Evolutionary conservation across 2,797 vertebrate species (phyloP).

Genomic region (Pyrocephalus nanus): DNA sequence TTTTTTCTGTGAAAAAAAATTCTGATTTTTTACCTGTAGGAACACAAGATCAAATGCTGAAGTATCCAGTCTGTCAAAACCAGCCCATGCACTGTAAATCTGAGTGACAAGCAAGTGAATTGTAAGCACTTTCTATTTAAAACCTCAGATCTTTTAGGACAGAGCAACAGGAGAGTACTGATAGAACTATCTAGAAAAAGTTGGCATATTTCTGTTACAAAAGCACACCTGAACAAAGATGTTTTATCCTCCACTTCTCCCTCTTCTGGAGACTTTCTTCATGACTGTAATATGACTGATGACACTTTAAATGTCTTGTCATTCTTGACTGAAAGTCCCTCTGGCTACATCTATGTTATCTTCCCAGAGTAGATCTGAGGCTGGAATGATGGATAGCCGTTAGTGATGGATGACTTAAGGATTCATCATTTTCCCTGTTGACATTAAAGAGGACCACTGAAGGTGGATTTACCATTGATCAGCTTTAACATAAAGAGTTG

Average conservation of each 20-base stretch:
- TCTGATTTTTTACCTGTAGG: background rate
- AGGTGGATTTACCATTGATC: background rate
- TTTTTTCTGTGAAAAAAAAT: background rate
- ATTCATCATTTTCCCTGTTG: background rate
- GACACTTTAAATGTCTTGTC: background rate
- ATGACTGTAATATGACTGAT: background rate
- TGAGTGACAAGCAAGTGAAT: background rate
- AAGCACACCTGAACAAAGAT: background rate
- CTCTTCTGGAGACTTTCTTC: background rate
- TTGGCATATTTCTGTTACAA: background rate
- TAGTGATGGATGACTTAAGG: background rate
- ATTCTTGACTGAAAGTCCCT: background rate
- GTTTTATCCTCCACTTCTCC: fast-evolving
- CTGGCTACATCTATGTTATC: background rate
- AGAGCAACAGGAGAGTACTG: background rate
- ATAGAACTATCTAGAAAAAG: background rate
- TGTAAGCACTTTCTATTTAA: background rate
- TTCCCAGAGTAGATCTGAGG: background rate
- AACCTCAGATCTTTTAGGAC: background rate
- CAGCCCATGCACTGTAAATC: background rate
- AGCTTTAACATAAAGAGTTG: background rate
- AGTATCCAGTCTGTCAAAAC: background rate
- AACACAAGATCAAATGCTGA: background rate
- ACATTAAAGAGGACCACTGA: background rate
- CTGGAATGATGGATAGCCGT: background rate